Evolutionary conservation across 2,888 invertebrate genomes (phyloP).

Genomic region (Leptinotarsa juncta): DNA sequence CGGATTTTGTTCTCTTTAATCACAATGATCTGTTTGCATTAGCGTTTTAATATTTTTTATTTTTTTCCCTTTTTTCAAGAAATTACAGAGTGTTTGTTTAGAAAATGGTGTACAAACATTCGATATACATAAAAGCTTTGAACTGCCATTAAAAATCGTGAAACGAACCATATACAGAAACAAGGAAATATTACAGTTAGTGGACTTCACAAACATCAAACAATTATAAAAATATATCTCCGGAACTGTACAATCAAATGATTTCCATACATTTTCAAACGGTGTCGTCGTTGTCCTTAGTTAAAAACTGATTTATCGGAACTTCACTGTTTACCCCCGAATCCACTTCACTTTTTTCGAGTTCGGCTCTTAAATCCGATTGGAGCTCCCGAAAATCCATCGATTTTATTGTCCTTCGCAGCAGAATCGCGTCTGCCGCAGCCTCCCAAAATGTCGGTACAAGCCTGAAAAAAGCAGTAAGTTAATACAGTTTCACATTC

Average conservation of each 20-base stretch:
- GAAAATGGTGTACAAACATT: conserved; percentile 15
- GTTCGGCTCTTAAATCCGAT: conserved; percentile 59
- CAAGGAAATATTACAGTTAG: conserved; percentile 3
- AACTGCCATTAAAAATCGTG: conserved; percentile 22
- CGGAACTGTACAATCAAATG: conserved; percentile 17
- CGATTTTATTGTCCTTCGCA: conserved; percentile 64
- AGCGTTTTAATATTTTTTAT: too few species aligned
- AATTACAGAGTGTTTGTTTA: neutral
- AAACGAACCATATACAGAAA: conserved; percentile 2
- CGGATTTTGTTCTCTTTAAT: too few species aligned
- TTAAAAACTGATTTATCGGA: conserved; percentile 37
- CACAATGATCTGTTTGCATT: too few species aligned
- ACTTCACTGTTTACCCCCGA: conserved; percentile 27
- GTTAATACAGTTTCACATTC: neutral
- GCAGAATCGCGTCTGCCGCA: conserved; percentile 72
- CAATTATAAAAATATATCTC: conserved; percentile 36
- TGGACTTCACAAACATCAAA: conserved; percentile 27
- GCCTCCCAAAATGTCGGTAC: conserved; percentile 73
- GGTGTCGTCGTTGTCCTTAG: conserved; percentile 9
- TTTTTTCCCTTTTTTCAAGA: neutral
- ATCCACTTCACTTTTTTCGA: conserved; percentile 35
- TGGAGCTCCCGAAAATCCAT: conserved; percentile 67
- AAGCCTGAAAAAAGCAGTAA: conserved; percentile 59
- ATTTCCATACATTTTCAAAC: conserved; percentile 11
- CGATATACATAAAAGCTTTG: conserved; percentile 26